Evolutionary conservation across 1,140 invertebrate species (phyloP), one percentile per base, ranked within the genome.

Genomic region (Sminthurides bifidus): DNA sequence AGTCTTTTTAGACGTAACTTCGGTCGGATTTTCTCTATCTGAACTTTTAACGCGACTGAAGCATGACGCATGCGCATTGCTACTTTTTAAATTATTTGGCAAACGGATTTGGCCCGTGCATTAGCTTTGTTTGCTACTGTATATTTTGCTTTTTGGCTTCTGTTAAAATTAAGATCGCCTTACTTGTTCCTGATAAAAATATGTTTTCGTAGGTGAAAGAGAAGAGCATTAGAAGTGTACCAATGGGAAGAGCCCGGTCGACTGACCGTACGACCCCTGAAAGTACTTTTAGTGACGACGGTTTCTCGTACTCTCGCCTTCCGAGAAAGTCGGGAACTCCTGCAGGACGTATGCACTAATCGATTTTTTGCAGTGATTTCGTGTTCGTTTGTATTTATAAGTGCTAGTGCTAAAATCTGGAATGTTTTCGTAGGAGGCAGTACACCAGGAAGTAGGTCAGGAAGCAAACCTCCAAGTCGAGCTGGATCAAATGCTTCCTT

Each of bases 401-500:
- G n/a, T 35, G n/a, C n/a, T 35, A 35, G n/a, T 10, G n/a, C 10
- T 44, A 44, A 44, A 12, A 15, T 44, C 19, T 27, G 15, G 21
- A 50, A 50, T 50, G 48, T 48, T 6, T 54, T 44, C 43, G 21
- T 60, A 79, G 77, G 67, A 50, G 69, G 69, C 10, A 81, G 79
- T 41, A 74, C 83, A 62, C 73, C 76, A 27, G 70, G 73, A n/a
- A 79, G 76, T 67, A 72, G 80, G 68, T 83, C 85, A 40, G 79
- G 81, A 33, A 89, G 85, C 31, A 90, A 91, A 70, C 88, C 90
- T 63, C 85, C 89, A 21, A 93, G 90, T 68, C 81, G 91, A 67
- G 87, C 92, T 67, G 90, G 89, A 57, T 95, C 92, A 30, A 91
- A 88, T 65, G 78, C 91, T 43, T 92, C 88, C 21, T 74, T 93